Evolutionary conservation across 2,113 vertebrate species (phyloP), one percentile per base, ranked within the genome.

Genomic region (Cromileptes altivelis): DNA sequence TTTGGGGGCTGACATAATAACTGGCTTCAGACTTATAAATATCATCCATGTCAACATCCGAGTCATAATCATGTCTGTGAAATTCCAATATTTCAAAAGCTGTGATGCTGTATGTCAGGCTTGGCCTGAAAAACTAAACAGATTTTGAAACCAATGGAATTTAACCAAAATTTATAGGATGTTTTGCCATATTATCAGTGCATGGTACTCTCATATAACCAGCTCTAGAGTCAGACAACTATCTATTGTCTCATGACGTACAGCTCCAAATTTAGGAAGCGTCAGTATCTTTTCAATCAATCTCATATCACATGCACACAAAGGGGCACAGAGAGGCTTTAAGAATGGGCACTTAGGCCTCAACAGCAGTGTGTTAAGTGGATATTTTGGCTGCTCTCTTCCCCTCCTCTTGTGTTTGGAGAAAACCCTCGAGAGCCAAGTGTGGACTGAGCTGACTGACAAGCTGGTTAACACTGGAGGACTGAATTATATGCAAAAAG

Each of bases 21-120:
- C n/a, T 10, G n/a, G 63, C 63, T 79, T 74, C 50, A 78, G 25
- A 49, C 63, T 75, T 78, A 65, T 70, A 65, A 75, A 58, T 40
- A 61, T 52, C 18, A 45, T 42, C 65, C 64, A 30, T 42, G 61
- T 78, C 84, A 73, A 73, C 70, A 52, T 42, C 52, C 1, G 17
- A 68, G 67, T 76, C 50, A 70, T 77, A 71, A 77, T 65, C 42
- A 30, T 65, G n/a, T 27, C n/a, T 52, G 23, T 30, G 21, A 50
- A 25, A 64, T 70, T 21, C 11, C 0, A 3, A 40, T 60, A 40
- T 50, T 53, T 61, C 0, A 0, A 42, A 60, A 58, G 30, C 30
- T 53, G 4, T 27, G 12, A 78, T 15, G 2, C 15, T 53, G 33
- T 30, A 19, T 7, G 12, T 30, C 45, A 42, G 47, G 45, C 14